phyloP scores from a whole-genome alignment of 64 coral and sea anemone species.

The Dendronephthya gigantea region DNA sequence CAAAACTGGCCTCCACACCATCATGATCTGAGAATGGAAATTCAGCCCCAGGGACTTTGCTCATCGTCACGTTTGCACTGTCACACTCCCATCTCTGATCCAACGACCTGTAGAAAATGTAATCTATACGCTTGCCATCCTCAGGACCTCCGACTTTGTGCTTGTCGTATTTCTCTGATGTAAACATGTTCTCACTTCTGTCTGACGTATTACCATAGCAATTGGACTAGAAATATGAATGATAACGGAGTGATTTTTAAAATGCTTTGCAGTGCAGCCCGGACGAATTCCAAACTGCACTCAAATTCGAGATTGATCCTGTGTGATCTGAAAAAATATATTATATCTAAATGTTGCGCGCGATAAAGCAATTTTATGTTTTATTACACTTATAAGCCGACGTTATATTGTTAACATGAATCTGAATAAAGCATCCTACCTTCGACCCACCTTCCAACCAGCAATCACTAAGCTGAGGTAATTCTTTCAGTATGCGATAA shows the following conservation, averaged over 20 bases:
- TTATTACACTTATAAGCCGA: too few relatives aligned
- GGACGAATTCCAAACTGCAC: too few relatives aligned
- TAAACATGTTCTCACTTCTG: constrained; percentile 6
- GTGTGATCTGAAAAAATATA: too few relatives aligned
- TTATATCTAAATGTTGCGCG: too few relatives aligned
- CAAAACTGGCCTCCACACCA: constrained; percentile 12
- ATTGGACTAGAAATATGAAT: background rate
- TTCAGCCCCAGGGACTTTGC: background rate
- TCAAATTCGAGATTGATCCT: too few relatives aligned
- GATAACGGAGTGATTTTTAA: background rate
- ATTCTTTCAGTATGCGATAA: constrained; percentile 1
- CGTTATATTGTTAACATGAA: too few relatives aligned
- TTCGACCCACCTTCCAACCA: background rate
- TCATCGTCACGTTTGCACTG: background rate
- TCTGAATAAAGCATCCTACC: background rate
- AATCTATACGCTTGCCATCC: constrained; percentile 1
- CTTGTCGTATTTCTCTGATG: background rate
- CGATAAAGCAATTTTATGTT: too few relatives aligned
- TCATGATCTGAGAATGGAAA: constrained; percentile 7
- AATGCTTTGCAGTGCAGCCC: too few relatives aligned
- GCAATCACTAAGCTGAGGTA: background rate
- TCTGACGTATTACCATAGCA: background rate
- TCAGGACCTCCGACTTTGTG: background rate
- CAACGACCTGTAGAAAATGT: constrained; percentile 14
- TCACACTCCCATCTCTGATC: constrained; percentile 6